These are phyloP conservation scores for Globodera rostochiensis DNA, from an alignment of 1,140 invertebrate species.

Conservation along the genomic window DNA sequence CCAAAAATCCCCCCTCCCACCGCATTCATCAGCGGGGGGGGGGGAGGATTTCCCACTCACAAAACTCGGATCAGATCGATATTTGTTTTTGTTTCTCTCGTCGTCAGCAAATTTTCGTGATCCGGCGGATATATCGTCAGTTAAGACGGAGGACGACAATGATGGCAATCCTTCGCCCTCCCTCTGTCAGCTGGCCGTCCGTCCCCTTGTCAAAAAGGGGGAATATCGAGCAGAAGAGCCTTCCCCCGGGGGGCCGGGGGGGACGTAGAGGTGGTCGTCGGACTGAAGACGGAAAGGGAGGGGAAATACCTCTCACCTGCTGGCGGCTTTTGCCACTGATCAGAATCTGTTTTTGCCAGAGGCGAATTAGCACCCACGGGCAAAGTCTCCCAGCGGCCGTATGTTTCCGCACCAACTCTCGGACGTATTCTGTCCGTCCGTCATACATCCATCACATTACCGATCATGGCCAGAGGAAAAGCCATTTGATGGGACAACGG, in stretches of 20 bases:
- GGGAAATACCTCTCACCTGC: no score
- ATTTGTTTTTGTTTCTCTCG: background rate
- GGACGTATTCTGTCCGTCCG: background rate
- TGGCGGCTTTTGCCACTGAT: background rate
- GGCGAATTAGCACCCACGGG: background rate
- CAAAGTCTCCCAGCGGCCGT: background rate
- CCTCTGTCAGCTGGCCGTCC: background rate
- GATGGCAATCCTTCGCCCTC: background rate
- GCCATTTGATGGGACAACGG: background rate
- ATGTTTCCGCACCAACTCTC: background rate
- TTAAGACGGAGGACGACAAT: background rate
- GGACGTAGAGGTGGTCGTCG: no score
- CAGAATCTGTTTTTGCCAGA: background rate
- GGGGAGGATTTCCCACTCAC: background rate
- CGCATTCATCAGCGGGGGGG: background rate
- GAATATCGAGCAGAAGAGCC: background rate
- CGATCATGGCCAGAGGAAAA: background rate
- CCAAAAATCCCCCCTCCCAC: no score
- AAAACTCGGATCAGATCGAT: background rate
- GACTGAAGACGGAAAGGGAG: no score
- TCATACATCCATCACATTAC: background rate
- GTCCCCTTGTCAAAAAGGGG: background rate
- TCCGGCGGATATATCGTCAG: background rate
- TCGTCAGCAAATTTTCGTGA: background rate
- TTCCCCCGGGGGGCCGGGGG: no score